Base-by-base conservation (phyloP, 2,113 vertebrate species). In the Indicator indicator region DNA sequence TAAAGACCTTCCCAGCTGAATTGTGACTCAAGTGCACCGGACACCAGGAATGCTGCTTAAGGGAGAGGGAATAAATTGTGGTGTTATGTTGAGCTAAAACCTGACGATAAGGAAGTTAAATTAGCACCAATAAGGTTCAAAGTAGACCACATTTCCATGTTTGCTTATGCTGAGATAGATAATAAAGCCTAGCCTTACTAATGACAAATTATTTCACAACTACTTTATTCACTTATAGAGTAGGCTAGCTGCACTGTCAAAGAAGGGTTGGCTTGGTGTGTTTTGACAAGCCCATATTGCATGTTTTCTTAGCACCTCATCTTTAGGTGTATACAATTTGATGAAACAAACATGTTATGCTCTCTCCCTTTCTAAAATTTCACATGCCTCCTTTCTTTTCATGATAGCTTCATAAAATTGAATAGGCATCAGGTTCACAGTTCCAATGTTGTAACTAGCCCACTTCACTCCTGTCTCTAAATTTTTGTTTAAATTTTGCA, bases 301-400 rank as follows among this genome's bases (percentile, higher is more conserved):
- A 48, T 33, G 11, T 23, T 93, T 44, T 87, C 87, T 96, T 40
- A 81, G 62, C 80, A 94, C 86, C 21, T 96, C 91, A 90, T 96
- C 65, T 86, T 92, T 90, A 77, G 56, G 40, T 74, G 33, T 38
- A 71, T 40, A 76, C 18, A 88, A 5, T 83, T 80, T 44, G 32
- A 40, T 64, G 55, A 88, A 91, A 83, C 32, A 90, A 91, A 75
- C 89, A 64, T 28, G 32, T 79, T 73, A 73, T 55, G 4, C 56
- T 40, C 52, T 86, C 86, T 72, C 30, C 28, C 21, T n/a, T 90
- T 70, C 23, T 62, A 77, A 60, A 83, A 74, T 86, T 86, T 67
- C 69, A 73, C 64, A 63, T 77, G 44, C n/a, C 18, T 86, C 30
- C 14, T 73, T 32, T 70, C 16, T 80, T 86, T 74, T 80, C 17